Conservation (phyloP, 2,888 invertebrate species). For the Epirrhoe tristata region DNA sequence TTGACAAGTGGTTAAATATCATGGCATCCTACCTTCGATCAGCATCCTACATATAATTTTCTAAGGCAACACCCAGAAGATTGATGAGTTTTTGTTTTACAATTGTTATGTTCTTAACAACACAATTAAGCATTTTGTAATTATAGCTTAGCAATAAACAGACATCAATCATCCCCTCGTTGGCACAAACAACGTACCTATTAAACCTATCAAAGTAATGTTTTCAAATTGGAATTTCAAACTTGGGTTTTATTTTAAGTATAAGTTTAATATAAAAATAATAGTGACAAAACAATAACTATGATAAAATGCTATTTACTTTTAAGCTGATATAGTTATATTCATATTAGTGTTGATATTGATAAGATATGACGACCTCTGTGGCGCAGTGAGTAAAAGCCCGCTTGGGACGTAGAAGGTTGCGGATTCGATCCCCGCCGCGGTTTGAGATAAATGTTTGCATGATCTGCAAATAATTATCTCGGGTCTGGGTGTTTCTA, state of each 20-base stretch:
- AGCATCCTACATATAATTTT: slow-evolving; percentile 3
- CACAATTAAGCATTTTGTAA: slow-evolving; percentile 34
- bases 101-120: slow-evolving; percentile 31
- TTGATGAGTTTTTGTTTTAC: slow-evolving; percentile 31
- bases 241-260: neutral
- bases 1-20: neutral
- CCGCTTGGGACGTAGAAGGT: no score
- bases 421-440: no score
- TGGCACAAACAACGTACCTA: slow-evolving; percentile 4
- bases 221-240: neutral
- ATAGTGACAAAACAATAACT: no score
- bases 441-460: no score
- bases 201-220: neutral
- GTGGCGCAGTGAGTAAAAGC: no score
- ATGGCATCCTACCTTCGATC: no score
- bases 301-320: no score
- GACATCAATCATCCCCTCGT: slow-evolving; percentile 32
- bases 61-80: slow-evolving; percentile 28
- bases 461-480: no score
- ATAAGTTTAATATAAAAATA: neutral
- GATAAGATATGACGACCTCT: no score
- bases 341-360: no score
- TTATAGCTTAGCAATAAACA: slow-evolving; percentile 27
- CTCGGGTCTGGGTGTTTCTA: no score
- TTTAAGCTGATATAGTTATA: no score